A percentile compares a stretch with the other conserved stretches of the same genome.
phyloP scores from a whole-genome alignment of 1,140 invertebrate genomes.

The Galleria mellonella region DNA sequence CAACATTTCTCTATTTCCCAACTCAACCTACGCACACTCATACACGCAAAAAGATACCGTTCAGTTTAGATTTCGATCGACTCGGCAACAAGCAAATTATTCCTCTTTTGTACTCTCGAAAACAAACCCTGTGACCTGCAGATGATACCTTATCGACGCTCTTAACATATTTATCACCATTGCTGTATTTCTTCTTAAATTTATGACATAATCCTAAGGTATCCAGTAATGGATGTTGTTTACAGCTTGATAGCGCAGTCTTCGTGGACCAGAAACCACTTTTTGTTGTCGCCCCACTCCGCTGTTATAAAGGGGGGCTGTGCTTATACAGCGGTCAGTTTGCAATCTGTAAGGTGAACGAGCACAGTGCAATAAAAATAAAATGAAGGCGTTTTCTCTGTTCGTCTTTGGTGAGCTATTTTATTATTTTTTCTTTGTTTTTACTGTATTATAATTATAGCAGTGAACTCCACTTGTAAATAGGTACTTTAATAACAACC shows the following conservation, averaged over 20 bases:
- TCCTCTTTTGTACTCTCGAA: slow-evolving; percentile 3
- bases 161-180: too few species aligned
- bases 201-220: background rate
- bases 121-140: background rate
- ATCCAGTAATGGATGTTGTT: background rate
- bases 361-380: slow-evolving; percentile 15
- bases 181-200: too few species aligned
- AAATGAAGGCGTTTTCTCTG: slow-evolving; percentile 38
- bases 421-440: background rate
- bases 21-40: too few species aligned
- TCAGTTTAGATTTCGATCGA: slow-evolving; percentile 1
- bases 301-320: slow-evolving; percentile 36
- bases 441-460: too few species aligned
- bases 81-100: slow-evolving; percentile 7
- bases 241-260: background rate
- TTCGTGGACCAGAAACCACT: background rate
- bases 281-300: slow-evolving; percentile 16
- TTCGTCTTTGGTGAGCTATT: slow-evolving; percentile 40
- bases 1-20: too few species aligned
- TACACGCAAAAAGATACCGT: too few species aligned
- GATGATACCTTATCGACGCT: background rate
- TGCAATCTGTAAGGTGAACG: slow-evolving; percentile 13
- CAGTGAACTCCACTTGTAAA: too few species aligned
- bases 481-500: too few species aligned
- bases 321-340: slow-evolving; percentile 23